Evolutionary conservation across 2,113 vertebrate species (phyloP).

Genomic region (Piliocolobus tephrosceles): DNA sequence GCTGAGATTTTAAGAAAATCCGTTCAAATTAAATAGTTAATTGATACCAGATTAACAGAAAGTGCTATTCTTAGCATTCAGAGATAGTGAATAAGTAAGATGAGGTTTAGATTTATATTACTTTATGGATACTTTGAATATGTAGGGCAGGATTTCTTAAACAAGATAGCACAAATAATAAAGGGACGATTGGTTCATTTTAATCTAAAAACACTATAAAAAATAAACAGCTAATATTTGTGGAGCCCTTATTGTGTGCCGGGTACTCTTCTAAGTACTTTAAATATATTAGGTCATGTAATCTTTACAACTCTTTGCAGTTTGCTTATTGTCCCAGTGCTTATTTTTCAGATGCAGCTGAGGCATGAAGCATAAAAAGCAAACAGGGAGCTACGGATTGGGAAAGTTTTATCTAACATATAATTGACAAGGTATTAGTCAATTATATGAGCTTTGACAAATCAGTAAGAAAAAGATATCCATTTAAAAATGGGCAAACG

Average conservation of each 20-base stretch:
- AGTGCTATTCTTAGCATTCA: neutral
- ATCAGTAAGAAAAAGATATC: neutral
- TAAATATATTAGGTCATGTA: conserved; percentile 6
- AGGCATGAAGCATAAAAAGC: conserved; percentile 10
- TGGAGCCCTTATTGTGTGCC: neutral
- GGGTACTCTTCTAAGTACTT: conserved; percentile 17
- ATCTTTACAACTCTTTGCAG: neutral
- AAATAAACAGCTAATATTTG: conserved; percentile 9
- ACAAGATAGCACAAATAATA: neutral
- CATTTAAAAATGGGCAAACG: neutral
- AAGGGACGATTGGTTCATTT: neutral
- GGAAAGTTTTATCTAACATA: neutral
- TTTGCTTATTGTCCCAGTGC: neutral
- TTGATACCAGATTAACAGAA: conserved; percentile 14
- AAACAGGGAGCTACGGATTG: neutral
- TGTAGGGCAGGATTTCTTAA: conserved; percentile 26
- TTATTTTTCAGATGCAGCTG: conserved; percentile 37
- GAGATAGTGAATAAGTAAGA: neutral
- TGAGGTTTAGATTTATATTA: neutral
- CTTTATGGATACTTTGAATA: neutral
- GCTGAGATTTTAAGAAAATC: conserved; percentile 11
- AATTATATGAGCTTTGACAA: neutral
- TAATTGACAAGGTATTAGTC: neutral
- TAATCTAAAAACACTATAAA: conserved; percentile 7
- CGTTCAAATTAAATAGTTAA: neutral